phyloP scores from a whole-genome alignment of 2,888 invertebrate genomes.

The Apantesis nais region DNA sequence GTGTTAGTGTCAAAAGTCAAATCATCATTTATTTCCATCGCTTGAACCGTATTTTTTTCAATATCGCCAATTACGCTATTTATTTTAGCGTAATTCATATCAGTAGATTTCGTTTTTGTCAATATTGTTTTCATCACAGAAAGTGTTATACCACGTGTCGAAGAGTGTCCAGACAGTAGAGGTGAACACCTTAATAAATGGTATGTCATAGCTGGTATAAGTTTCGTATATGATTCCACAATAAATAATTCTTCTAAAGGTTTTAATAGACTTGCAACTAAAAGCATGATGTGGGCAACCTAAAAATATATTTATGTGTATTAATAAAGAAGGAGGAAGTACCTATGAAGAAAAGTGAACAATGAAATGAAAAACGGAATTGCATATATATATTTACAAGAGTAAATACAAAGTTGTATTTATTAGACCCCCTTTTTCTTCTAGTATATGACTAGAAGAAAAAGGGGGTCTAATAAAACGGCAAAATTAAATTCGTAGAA shows the following conservation, averaged over 20 bases:
- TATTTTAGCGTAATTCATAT: slow-evolving; percentile 27
- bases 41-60: slow-evolving; percentile 24
- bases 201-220: slow-evolving; percentile 47
- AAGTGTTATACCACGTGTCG: slow-evolving; percentile 23
- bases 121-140: slow-evolving; percentile 43
- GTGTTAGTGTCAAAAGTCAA: slow-evolving; percentile 30
- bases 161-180: slow-evolving; percentile 22
- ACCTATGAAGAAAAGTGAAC: not conserved
- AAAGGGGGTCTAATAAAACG: not conserved
- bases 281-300: slow-evolving; percentile 36
- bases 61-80: slow-evolving; percentile 35
- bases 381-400: not conserved
- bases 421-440: too few relatives aligned
- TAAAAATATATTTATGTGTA: slow-evolving; percentile 39
- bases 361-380: not conserved
- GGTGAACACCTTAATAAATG: slow-evolving; percentile 45
- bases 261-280: slow-evolving; percentile 49
- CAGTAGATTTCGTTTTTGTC: slow-evolving; percentile 25
- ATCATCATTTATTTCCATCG: slow-evolving; percentile 1
- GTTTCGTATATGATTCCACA: slow-evolving; percentile 44
- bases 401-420: not conserved
- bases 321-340: not conserved
- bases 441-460: not conserved
- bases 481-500: not conserved
- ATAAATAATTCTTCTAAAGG: slow-evolving; percentile 47